Evolutionary conservation across 1,140 invertebrate genomes (phyloP).

Genomic region (Pseudomyrmex cubaensis): DNA sequence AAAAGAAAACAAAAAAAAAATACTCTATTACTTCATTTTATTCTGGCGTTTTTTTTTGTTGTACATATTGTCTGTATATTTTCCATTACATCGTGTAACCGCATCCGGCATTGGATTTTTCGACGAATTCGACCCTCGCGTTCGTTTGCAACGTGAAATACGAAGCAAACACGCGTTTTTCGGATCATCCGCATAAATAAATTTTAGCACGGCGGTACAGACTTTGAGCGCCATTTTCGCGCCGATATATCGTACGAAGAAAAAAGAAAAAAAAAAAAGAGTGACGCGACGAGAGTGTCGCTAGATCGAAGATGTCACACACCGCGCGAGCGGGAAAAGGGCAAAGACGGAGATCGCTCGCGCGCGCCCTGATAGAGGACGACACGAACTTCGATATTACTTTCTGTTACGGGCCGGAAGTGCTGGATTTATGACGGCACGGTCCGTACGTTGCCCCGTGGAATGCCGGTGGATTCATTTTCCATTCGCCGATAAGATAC

Average conservation of each 20-base stretch:
- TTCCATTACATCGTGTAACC: not conserved
- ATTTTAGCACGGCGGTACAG: slow-evolving; percentile 59
- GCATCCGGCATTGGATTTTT: not conserved
- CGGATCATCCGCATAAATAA: slow-evolving; percentile 67
- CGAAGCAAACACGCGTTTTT: slow-evolving; percentile 19
- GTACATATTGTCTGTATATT: too few relatives aligned
- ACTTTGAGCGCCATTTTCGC: slow-evolving; percentile 64
- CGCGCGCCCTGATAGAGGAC: not conserved
- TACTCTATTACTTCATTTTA: not conserved
- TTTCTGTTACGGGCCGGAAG: slow-evolving; percentile 77
- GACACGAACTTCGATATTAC: slow-evolving; percentile 77
- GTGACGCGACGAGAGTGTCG: slow-evolving; percentile 7
- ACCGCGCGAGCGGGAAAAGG: not conserved
- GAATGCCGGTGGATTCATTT: slow-evolving; percentile 74
- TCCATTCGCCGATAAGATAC: slow-evolving; percentile 71
- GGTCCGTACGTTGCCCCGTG: slow-evolving; percentile 68
- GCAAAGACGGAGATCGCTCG: slow-evolving; percentile 24
- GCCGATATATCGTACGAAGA: slow-evolving; percentile 58
- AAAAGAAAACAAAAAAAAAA: not conserved
- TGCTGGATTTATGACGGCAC: slow-evolving; percentile 77
- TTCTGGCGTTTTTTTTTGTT: not conserved
- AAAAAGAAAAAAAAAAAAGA: not conserved
- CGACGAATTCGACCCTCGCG: not conserved
- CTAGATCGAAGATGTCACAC: not conserved
- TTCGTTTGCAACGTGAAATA: slow-evolving; percentile 3